These are phyloP conservation scores for Yponomeuta evonymella DNA, from an alignment of 2,888 invertebrate genomes.

Conservation along the genomic window DNA sequence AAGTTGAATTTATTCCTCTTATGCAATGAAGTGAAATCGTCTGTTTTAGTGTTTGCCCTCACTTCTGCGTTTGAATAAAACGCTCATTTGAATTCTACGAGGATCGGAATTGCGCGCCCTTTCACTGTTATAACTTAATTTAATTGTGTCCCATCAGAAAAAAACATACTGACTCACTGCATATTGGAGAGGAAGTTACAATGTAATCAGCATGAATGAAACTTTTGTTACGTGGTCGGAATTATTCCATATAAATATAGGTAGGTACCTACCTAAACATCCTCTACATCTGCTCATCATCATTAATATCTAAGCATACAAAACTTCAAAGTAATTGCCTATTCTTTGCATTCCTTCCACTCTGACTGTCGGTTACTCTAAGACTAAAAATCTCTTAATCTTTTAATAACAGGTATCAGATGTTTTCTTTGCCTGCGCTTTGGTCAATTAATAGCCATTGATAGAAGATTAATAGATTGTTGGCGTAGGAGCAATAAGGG, in stretches of 20 bases:
- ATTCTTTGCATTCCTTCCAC: too few species aligned
- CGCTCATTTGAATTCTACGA: constrained; percentile 73
- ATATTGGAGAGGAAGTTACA: constrained; percentile 5
- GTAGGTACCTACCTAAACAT: too few species aligned
- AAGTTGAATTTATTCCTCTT: constrained; percentile 40
- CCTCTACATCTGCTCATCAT: too few species aligned
- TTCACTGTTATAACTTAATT: constrained; percentile 72
- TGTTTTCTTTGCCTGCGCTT: too few species aligned
- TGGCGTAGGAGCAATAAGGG: too few species aligned
- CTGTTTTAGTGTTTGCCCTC: constrained; percentile 60
- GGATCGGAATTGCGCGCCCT: constrained; percentile 71
- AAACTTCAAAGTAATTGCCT: too few species aligned
- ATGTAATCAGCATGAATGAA: not conserved
- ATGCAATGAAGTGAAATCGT: constrained; percentile 48
- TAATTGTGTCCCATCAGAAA: constrained; percentile 65
- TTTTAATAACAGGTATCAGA: too few species aligned
- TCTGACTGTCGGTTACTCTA: too few species aligned
- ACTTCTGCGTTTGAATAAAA: constrained; percentile 68
- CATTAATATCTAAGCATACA: too few species aligned
- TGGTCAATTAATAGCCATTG: too few species aligned
- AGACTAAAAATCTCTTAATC: too few species aligned
- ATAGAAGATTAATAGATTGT: too few species aligned
- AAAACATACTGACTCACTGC: constrained; percentile 4
- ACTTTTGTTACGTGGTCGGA: not conserved
- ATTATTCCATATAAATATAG: not conserved